Base-by-base conservation (phyloP, 2,888 invertebrate genomes). In the Trichacis sp. region DNA sequence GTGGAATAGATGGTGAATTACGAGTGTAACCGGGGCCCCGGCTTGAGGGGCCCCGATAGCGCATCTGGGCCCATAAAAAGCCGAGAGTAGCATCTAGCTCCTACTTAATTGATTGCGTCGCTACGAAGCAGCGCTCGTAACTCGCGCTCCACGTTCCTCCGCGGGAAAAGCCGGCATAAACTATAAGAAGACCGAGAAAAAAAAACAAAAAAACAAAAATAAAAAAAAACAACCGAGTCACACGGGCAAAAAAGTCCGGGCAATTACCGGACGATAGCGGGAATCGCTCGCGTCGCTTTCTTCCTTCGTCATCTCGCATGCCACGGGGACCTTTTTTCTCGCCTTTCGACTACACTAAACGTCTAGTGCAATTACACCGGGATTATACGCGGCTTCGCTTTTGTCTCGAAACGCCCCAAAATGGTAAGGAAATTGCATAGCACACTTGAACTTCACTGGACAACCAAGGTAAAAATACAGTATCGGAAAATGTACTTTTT, bases 1-100 rank as follows among this genome's bases (percentile, higher is more conserved):
- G 43, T 12, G 19, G 18, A 43, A 19, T 19, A 19, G 43, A 40
- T 40, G 40, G 40, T 40, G 40, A 40, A 40, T 43, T 43, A 43
- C 43, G 43, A 19, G 43, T 19, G 19, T 43, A 9, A 11, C 8
- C 33, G 33, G n/a, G 17, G 43, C 18, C 43, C 14, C 2, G 19
- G 19, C n/a, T 11, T 5, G 24, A 24, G 24, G 3, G 8, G 24
- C 24, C 24, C 18, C 15, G 43, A 43, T 43, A 43, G 64, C 55
- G 64, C 58, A 64, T 64, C 64, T 64, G 59, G 55, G 64, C 15
- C 51, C 55, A 55, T 64, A 64, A 64, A 64, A 64, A 59, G 59
- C 55, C 53, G 63, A 53, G 54, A 53, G 18, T 9, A 30, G 48
- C 48, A 33, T 48, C 48, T 48, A 48, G 48, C 30, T 48, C 33